Conservation (phyloP, 2,888 invertebrate genomes). For the Lithophane socia region DNA sequence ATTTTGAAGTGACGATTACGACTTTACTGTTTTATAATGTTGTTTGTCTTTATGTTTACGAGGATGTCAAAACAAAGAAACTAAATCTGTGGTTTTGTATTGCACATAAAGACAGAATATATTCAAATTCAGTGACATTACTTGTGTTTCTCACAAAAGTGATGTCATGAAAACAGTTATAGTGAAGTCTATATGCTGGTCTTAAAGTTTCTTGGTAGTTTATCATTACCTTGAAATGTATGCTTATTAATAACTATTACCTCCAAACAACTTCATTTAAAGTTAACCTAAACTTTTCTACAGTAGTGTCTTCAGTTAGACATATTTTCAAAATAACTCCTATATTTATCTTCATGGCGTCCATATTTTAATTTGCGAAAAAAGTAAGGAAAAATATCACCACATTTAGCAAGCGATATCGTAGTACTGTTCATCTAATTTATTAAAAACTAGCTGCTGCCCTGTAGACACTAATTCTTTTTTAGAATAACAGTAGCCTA, state of each 20-base stretch:
- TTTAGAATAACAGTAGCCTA: no score
- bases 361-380: neutral
- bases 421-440: neutral
- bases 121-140: slow-evolving; percentile 53
- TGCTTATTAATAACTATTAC: neutral
- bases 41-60: slow-evolving; percentile 27
- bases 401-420: no score
- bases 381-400: neutral
- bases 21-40: slow-evolving; percentile 44
- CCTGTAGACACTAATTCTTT: no score
- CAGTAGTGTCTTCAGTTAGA: neutral
- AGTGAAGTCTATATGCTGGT: slow-evolving; percentile 6
- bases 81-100: slow-evolving; percentile 52
- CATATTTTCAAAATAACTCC: neutral
- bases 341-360: neutral
- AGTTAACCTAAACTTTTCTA: neutral
- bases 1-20: slow-evolving; percentile 37
- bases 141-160: slow-evolving; percentile 47
- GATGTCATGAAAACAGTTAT: slow-evolving; percentile 58
- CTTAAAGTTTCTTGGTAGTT: slow-evolving; percentile 13
- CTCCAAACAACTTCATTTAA: neutral
- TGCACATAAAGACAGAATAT: slow-evolving; percentile 38
- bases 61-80: slow-evolving; percentile 54
- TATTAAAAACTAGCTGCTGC: neutral
- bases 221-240: slow-evolving; percentile 34